Evolutionary conservation across 2,888 invertebrate genomes (phyloP), one percentile per base, ranked within the genome.

Genomic region (Malachius bipustulatus): DNA sequence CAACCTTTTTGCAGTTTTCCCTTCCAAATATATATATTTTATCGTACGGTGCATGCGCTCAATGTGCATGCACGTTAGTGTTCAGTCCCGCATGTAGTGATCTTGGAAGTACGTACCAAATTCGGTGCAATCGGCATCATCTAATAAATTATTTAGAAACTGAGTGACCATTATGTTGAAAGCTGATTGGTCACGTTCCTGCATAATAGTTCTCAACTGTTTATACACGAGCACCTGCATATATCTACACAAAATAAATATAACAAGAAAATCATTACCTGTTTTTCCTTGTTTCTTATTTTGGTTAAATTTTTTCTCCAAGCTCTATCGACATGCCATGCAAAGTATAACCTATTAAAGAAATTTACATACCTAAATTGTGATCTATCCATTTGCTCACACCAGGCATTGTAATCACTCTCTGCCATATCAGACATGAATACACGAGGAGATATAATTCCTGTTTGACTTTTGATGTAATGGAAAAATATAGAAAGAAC

Each of bases 361-460:
- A 16, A 10, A 33, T 13, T 13, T 4, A n/a, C n/a, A n/a, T n/a
- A n/a, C n/a, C n/a, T n/a, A n/a, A n/a, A 3, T 10, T 28, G 14
- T 3, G 30, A 26, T 14, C 3, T n/a, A 2, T 14, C 27, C 41
- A 46, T 44, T 3, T 35, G 32, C 16, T 29, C 9, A n/a, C 12
- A 19, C 42, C 44, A 46, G 2, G 42, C 44, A 35, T 42, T 43
- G 26, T 37, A 44, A 32, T n/a, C 42, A 4, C 28, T n/a, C 3
- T 33, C 27, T 4, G 34, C 36, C 29, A 45, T 26, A 30, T 46
- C 46, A 9, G 43, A 39, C 44, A 46, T n/a, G n/a, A n/a, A n/a
- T n/a, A n/a, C n/a, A n/a, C n/a, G n/a, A n/a, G n/a, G n/a, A n/a
- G n/a, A n/a, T n/a, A n/a, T n/a, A n/a, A n/a, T n/a, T n/a, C n/a